Percentiles rank a stretch among this genome's conserved stretches.
Evolutionary conservation across 2,888 invertebrate species (phyloP).

Genomic region (Caenorhabditis plicata): DNA sequence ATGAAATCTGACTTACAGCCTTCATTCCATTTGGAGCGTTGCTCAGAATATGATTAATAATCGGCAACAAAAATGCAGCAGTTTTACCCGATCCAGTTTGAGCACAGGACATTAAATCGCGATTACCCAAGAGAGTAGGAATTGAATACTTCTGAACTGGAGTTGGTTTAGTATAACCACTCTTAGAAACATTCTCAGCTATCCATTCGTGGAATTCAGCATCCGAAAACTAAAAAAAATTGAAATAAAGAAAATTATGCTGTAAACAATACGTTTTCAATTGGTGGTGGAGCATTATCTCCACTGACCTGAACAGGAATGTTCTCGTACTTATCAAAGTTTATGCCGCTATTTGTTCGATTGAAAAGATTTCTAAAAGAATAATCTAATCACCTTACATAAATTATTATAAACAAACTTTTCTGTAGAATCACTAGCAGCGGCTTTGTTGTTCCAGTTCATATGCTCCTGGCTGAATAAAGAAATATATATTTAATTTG

Average conservation of each 20-base stretch:
- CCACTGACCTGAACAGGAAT: constrained; percentile 99
- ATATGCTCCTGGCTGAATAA: background rate
- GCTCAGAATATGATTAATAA: constrained; percentile 88
- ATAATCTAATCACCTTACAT: background rate
- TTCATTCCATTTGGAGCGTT: constrained; percentile 36
- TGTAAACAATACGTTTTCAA: constrained; percentile 76
- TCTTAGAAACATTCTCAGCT: constrained; percentile 67
- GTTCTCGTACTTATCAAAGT: constrained; percentile 99
- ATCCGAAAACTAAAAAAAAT: constrained; percentile 57
- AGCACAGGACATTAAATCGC: constrained; percentile 82
- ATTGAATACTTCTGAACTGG: constrained; percentile 91
- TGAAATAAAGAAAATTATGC: background rate
- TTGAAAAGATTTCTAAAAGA: constrained; percentile 65
- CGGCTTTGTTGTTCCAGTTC: background rate
- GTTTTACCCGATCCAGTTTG: constrained; percentile 89
- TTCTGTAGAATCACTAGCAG: background rate
- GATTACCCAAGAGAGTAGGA: constrained; percentile 80
- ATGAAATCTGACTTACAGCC: constrained; percentile 5
- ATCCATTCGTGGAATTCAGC: constrained; percentile 63
- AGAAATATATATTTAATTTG: too few relatives aligned
- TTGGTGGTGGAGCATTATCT: constrained; percentile 84
- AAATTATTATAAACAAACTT: too few relatives aligned
- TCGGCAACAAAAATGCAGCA: constrained; percentile 95
- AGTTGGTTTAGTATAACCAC: constrained; percentile 68
- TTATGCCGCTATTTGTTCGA: constrained; percentile 89